phyloP scores from a whole-genome alignment of 2,888 invertebrate genomes.

The Cataglyphis altisquamis region DNA sequence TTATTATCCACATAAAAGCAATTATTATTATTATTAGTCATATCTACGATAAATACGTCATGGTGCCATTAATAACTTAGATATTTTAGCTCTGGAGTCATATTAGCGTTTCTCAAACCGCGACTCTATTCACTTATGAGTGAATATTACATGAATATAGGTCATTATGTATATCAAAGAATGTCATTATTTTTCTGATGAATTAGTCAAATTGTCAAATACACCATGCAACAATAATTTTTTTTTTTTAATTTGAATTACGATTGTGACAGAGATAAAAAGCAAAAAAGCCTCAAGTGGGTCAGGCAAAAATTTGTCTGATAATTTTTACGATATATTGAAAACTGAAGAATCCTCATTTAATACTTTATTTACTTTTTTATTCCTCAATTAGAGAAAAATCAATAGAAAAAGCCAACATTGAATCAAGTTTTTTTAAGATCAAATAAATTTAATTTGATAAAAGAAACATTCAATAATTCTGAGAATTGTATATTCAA shows the following conservation, averaged over 20 bases:
- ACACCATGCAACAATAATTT: background rate
- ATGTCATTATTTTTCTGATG: background rate
- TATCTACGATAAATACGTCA: background rate
- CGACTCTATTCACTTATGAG: background rate
- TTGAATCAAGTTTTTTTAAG: background rate
- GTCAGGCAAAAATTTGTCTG: background rate
- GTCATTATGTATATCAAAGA: background rate
- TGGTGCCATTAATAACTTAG: constrained; percentile 3
- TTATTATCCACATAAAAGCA: background rate
- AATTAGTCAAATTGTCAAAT: background rate
- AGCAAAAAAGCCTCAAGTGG: background rate
- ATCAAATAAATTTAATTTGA: background rate
- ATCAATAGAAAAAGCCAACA: background rate
- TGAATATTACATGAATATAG: background rate
- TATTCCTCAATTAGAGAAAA: background rate
- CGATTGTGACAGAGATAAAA: background rate
- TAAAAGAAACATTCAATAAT: background rate
- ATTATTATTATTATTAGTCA: background rate
- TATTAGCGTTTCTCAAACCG: background rate
- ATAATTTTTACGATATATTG: background rate
- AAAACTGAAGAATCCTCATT: background rate
- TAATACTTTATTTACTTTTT: background rate
- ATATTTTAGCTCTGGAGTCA: background rate
- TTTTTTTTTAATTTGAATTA: background rate
- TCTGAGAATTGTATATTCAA: background rate